Base-by-base conservation (phyloP, 2,797 vertebrate genomes). In the Halcyon leucocephala region DNA sequence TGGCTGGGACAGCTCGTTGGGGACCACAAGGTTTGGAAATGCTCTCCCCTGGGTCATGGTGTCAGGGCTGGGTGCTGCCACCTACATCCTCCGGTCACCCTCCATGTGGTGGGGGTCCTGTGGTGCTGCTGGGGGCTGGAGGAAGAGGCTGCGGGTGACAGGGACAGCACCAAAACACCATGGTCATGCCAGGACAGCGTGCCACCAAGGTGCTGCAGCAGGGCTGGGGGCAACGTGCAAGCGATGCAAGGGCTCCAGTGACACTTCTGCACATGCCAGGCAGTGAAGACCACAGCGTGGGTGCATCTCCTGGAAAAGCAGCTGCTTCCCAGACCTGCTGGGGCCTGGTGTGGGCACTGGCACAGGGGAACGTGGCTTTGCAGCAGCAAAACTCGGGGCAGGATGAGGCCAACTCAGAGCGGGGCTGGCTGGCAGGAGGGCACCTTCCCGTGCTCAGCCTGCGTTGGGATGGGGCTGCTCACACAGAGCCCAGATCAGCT, bases 181-280 rank as follows among this genome's bases (percentile, higher is more conserved):
- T 4, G 12, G 67, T 10, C 58, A 37, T 2, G 3, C 31, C 19
- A 8, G 35, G 24, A 15, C 60, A 54, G 74, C 0, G 1, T 57
- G 58, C 9, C 70, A 37, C 20, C 0, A 0, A 39, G 62, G 44
- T 8, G 15, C 66, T 39, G 70, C n/a, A 18, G 33, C 0, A 3
- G 41, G 57, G 41, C 33, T 54, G 74, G 48, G 28, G 58, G 67
- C 0, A 1, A 58, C 33, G 21, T 12, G 9, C 0, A 1, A 79
- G 71, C 0, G 2, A 24, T 3, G 28, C 0, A 0, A 52, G 22
- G 20, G 17, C 17, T 64, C 35, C 0, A 0, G 52, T 2, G 31
- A 41, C 15, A 7, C 7, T n/a, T 61, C 65, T 11, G 18, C 41
- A 13, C 0, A 0, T 12, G 49, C 61, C 77, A 35, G 49, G 65